These are phyloP conservation scores for Pitta sordida DNA, from an alignment of 2,113 vertebrate genomes.

Conservation along the genomic window DNA sequence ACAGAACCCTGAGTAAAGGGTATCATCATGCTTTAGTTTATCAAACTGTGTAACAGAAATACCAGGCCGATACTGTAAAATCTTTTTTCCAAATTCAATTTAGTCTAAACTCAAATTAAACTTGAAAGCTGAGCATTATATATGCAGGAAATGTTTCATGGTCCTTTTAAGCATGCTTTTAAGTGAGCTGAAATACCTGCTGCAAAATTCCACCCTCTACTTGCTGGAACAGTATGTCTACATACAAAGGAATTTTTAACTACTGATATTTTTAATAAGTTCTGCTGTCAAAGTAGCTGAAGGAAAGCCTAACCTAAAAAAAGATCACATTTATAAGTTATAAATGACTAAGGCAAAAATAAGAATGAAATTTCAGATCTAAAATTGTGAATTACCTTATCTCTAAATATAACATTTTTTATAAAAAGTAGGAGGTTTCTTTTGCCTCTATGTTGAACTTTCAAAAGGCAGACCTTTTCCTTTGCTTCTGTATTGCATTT, in stretches of 20 bases:
- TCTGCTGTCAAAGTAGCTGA: neutral
- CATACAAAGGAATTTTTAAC: neutral
- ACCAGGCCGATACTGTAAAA: neutral
- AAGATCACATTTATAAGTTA: neutral
- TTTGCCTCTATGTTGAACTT: neutral
- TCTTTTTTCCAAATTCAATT: neutral
- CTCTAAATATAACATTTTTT: neutral
- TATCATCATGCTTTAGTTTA: neutral
- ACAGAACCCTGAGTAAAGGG: neutral
- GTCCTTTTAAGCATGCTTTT: neutral
- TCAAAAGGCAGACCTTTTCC: neutral
- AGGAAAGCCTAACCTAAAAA: neutral
- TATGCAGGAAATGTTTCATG: neutral
- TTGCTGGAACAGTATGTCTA: neutral
- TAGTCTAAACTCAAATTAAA: neutral
- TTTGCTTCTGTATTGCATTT: neutral
- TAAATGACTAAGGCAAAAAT: neutral
- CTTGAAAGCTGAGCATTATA: neutral
- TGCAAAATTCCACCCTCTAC: neutral
- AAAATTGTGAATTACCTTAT: neutral
- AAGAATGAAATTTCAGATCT: constrained; percentile 11
- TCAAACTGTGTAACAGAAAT: neutral
- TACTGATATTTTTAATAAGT: neutral
- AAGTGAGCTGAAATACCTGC: neutral
- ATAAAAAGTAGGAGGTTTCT: neutral